Evolutionary conservation across 2,113 vertebrate genomes (phyloP).

Genomic region (Atlantisia rogersi): DNA sequence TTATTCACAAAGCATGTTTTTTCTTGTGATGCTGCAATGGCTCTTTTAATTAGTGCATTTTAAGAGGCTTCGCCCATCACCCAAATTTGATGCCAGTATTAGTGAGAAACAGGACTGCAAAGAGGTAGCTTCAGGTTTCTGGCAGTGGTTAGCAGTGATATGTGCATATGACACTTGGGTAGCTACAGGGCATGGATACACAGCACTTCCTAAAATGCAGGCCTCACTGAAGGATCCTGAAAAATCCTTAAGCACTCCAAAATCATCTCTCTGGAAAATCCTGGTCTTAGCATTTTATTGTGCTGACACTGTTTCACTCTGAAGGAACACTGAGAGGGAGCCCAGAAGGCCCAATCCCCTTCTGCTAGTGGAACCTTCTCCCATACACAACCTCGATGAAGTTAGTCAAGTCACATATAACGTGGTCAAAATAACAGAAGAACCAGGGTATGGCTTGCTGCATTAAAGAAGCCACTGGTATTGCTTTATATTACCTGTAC

Average conservation of each 20-base stretch:
- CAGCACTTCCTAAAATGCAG: accelerated
- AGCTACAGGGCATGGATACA: background rate
- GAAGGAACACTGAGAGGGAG: accelerated
- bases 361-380: background rate
- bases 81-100: background rate
- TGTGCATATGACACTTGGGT: background rate
- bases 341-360: background rate
- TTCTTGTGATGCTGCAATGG: background rate
- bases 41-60: background rate
- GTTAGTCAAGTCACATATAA: background rate
- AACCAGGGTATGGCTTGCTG: background rate
- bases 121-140: background rate
- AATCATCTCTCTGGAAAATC: background rate
- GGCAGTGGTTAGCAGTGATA: background rate
- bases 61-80: background rate
- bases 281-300: background rate
- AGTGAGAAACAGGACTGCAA: background rate
- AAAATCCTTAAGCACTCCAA: background rate
- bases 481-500: background rate
- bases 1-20: background rate
- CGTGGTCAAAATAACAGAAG: background rate
- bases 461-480: background rate
- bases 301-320: background rate
- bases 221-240: background rate
- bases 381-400: background rate